Percentiles rank a stretch among this genome's conserved stretches.
Evolutionary conservation across 2,797 vertebrate species (phyloP).

Genomic region (Poecilia velifera): DNA sequence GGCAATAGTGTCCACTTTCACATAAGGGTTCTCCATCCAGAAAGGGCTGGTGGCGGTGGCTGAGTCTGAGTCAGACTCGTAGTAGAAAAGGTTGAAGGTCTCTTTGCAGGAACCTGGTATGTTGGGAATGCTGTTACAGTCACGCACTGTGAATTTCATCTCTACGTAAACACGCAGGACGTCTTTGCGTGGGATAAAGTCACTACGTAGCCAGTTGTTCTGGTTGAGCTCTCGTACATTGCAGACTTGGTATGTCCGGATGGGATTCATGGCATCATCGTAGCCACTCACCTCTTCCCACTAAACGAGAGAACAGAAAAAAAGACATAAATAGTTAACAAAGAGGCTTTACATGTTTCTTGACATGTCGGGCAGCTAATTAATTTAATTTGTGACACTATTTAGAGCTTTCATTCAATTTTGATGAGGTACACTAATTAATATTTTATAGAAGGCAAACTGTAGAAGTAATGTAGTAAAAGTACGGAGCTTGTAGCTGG

Average conservation of each 20-base stretch:
- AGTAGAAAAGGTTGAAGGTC: conserved; percentile 99
- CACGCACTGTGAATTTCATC: conserved; percentile 96
- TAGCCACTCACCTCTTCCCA: conserved; percentile 99
- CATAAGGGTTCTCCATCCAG: conserved; percentile 99
- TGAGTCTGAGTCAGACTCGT: conserved; percentile 93
- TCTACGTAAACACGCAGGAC: conserved; percentile 96
- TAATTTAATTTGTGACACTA: not conserved
- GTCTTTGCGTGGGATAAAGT: conserved; percentile 92
- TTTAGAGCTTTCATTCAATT: not conserved
- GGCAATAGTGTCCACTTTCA: conserved; percentile 98
- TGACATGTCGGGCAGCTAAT: conserved; percentile 1
- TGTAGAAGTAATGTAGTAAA: conserved; percentile 6
- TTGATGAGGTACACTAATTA: conserved; percentile 13
- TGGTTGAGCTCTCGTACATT: conserved; percentile 91
- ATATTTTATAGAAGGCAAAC: conserved; percentile 11
- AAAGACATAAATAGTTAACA: conserved; percentile 32
- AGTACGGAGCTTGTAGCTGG: conserved; percentile 14
- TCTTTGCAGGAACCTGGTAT: conserved; percentile 99
- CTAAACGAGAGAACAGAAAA: conserved; percentile 70
- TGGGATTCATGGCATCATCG: conserved; percentile 95
- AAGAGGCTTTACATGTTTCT: conserved; percentile 10
- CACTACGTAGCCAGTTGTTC: conserved; percentile 98
- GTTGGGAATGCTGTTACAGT: conserved; percentile 98
- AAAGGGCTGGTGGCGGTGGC: conserved; percentile 94
- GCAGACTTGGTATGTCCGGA: conserved; percentile 97